Evolutionary conservation across 2,888 invertebrate species (phyloP), one percentile per base, ranked within the genome.

Genomic region (Siphlonurus alternatus): DNA sequence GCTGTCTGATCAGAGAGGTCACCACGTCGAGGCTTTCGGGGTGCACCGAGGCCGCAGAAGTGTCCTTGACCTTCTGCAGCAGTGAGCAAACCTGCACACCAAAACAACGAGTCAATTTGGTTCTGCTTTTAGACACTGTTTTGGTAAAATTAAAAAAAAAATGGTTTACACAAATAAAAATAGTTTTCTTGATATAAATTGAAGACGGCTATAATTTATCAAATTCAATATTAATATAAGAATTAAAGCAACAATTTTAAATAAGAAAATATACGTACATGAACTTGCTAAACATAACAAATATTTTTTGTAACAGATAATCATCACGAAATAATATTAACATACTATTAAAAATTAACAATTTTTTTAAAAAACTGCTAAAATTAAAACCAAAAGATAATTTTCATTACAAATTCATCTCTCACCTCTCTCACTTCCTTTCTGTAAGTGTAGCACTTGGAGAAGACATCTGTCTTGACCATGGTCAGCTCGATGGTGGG

Each of bases 401-500:
- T n/a, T 15, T 51, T 51, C 10, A 15, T 51, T 15, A 15, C 53
- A 51, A 51, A 51, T 15, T n/a, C n/a, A n/a, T n/a, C n/a, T n/a
- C 38, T 7, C 7, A 93, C 88, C 78, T 92, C 90, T 67, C 87
- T 87, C 0, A 94, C 89, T 74, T 93, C 93, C 69, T 92, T 85
- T 56, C 91, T 83, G 75, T 93, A 96, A 1, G 91, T 89, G 74
- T 93, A 94, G 73, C 94, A 95, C 75, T 92, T 88, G 1, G 93
- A 89, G 71, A 93, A 88, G 0, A 93, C 88, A 71, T 94, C 93
- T 0, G 95, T 93, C 76, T 91, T 90, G 10, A 92, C 89, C 84
- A 93, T 90, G 0, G 93, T 93, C 63, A 93, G 86, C 76, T 95
- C 94, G 69, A 95, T 88, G 1, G 89, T 89, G 0, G 95, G 94